Base-by-base conservation (phyloP, 1,140 invertebrate species). In the Drosophila funebris region DNA sequence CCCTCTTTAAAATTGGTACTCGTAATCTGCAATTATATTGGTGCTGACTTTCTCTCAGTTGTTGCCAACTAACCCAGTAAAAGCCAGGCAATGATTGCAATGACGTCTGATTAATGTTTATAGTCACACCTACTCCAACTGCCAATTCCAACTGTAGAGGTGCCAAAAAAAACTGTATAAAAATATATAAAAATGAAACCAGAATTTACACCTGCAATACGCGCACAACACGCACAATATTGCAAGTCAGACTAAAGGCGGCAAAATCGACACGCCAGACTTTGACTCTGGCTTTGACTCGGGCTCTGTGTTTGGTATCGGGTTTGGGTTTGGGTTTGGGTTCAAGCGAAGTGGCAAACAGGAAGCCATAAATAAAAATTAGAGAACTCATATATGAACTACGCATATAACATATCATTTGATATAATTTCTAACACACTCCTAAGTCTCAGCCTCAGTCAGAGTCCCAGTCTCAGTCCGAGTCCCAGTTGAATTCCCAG, bases 321-420 rank as follows among this genome's bases (percentile, higher is more conserved):
- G 48, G 16, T 1, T 50, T 1, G 46, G n/a, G 13, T n/a, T 31
- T n/a, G n/a, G 13, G 24, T 16, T 33, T 31, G 60, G n/a, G 22
- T 24, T 33, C 41, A 67, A 44, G 20, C 36, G 33, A 58, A 80
- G 41, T 57, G 57, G 64, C 33, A 43, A 67, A 62, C 81, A 87
- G 82, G 83, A 87, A 87, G 71, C 71, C 71, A 88, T 87, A 87
- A 87, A 87, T 87, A 87, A 87, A 78, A 82, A 78, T 87, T 82
- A 82, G 82, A 87, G 83, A 83, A 64, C 58, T 68, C 61, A 74
- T 54, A 72, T 50, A 39, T 33, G 18, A 64, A 24, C 43, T 41
- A 67, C 61, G 41, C 44, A 39, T 54, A 71, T 52, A 85, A 78
- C 82, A 82, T 87, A 87, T 87, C 71, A 87, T 87, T 88, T 87